phyloP scores from a whole-genome alignment of 2,888 invertebrate species.

The Lutraria lutraria region DNA sequence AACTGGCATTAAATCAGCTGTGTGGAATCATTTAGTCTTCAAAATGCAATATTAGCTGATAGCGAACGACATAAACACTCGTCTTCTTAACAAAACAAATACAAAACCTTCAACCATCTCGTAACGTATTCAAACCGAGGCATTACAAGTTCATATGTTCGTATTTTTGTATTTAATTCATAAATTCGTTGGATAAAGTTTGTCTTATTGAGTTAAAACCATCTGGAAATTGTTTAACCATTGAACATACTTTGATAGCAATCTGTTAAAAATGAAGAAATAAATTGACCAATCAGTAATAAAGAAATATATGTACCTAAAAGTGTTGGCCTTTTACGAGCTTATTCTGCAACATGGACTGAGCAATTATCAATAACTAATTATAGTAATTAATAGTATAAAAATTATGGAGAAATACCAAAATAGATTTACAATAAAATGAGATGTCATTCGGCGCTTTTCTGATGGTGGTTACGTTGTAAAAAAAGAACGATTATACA shows the following conservation, averaged over 20 bases:
- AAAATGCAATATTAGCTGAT: slow-evolving; percentile 59
- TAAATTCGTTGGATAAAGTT: background rate
- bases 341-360: too few relatives aligned
- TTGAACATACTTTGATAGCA: background rate
- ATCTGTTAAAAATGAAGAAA: too few relatives aligned
- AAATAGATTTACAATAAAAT: too few relatives aligned
- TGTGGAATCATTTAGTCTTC: slow-evolving; percentile 57
- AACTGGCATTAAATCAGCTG: slow-evolving; percentile 55
- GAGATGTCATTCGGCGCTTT: too few relatives aligned
- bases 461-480: too few relatives aligned
- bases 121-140: background rate
- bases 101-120: slow-evolving; percentile 25
- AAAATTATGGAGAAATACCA: too few relatives aligned
- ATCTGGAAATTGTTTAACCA: background rate
- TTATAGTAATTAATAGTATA: too few relatives aligned
- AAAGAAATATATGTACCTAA: too few relatives aligned
- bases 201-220: background rate
- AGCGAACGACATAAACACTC: slow-evolving; percentile 50
- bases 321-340: too few relatives aligned
- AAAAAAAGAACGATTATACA: too few relatives aligned
- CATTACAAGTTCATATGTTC: background rate
- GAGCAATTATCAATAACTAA: too few relatives aligned
- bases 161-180: slow-evolving; percentile 20
- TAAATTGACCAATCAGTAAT: too few relatives aligned
- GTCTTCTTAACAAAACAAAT: slow-evolving; percentile 47